Evolutionary conservation across 2,888 invertebrate species (phyloP).

Genomic region (Chrysolina americana): DNA sequence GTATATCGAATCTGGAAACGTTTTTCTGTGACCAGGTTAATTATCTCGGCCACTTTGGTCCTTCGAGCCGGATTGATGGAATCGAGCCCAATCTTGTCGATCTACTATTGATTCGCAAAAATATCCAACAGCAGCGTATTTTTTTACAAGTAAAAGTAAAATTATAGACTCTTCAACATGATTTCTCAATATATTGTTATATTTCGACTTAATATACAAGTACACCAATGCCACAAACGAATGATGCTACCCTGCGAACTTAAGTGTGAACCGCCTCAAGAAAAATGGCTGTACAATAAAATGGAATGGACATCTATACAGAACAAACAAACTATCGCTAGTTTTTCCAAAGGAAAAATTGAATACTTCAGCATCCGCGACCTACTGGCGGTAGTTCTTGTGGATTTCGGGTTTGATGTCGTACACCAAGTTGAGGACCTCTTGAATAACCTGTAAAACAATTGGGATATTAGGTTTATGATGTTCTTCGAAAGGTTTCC

Average conservation of each 20-base stretch:
- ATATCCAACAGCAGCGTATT: no score
- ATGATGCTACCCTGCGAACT: conserved; percentile 26
- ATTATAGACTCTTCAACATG: no score
- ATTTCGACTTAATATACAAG: conserved; percentile 10
- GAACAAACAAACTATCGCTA: conserved; percentile 29
- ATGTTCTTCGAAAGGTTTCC: no score
- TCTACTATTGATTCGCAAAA: no score
- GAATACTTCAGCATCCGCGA: neutral
- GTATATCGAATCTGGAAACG: no score
- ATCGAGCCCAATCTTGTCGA: no score
- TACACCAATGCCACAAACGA: neutral
- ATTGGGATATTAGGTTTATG: neutral
- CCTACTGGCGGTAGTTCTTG: conserved; percentile 80
- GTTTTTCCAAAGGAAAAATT: conserved; percentile 20
- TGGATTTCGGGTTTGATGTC: conserved; percentile 95
- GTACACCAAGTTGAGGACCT: conserved; percentile 88
- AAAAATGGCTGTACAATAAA: conserved; percentile 38
- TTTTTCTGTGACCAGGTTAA: no score
- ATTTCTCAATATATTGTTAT: conserved; percentile 2
- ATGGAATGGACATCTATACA: conserved; percentile 49
- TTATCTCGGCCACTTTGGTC: neutral
- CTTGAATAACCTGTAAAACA: conserved; percentile 79
- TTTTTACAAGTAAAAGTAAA: no score
- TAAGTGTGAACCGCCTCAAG: conserved; percentile 26
- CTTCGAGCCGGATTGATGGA: neutral